These are phyloP conservation scores for Lepeophtheirus nordmannii DNA, from an alignment of 2,888 invertebrate species.

Conservation along the genomic window DNA sequence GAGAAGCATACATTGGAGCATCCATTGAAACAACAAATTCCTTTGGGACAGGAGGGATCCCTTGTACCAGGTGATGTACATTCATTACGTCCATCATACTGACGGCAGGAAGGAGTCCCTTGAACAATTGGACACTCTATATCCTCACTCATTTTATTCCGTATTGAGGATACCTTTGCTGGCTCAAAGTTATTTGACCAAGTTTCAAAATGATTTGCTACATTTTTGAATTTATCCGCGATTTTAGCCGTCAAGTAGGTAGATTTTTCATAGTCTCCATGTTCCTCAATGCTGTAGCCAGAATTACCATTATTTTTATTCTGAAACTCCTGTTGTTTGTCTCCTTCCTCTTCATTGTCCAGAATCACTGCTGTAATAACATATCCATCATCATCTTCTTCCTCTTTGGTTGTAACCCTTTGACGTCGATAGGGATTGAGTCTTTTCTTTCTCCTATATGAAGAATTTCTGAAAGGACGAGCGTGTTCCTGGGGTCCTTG, in stretches of 20 bases:
- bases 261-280: background rate
- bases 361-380: background rate
- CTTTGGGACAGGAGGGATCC: slow-evolving; percentile 2
- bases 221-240: background rate
- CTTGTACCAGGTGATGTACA: background rate
- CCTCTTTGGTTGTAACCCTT: background rate
- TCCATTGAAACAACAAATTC: background rate
- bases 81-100: background rate
- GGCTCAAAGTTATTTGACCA: background rate
- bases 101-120: background rate
- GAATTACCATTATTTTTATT: no score
- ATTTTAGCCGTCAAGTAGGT: background rate
- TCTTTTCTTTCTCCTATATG: background rate
- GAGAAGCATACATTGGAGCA: background rate
- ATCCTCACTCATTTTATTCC: background rate
- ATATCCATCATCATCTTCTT: background rate
- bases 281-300: background rate
- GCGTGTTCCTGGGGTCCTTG: background rate
- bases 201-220: background rate
- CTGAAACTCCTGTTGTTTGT: background rate
- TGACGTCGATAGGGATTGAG: background rate
- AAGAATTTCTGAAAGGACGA: background rate
- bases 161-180: background rate
- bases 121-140: background rate
- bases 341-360: background rate